Evolutionary conservation across 2,888 invertebrate species (phyloP).

Genomic region (Onthophagus sagittarius): DNA sequence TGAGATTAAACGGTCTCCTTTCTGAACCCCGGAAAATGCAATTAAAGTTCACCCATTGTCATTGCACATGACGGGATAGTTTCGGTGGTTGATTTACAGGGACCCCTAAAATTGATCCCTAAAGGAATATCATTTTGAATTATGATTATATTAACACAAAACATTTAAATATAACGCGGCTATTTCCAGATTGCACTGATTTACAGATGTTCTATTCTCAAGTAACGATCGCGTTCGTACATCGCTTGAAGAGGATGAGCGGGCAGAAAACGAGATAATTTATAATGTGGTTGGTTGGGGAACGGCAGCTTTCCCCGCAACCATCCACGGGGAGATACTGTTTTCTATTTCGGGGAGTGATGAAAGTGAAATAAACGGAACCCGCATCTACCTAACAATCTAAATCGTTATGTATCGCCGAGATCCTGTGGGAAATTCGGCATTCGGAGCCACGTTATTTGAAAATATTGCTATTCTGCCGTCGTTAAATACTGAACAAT

Average conservation of each 20-base stretch:
- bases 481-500: not conserved
- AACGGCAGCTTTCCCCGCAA: not conserved
- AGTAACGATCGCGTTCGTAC: not conserved
- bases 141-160: no score
- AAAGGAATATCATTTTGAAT: not conserved
- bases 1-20: not conserved
- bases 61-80: not conserved
- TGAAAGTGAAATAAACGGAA: constrained; percentile 11
- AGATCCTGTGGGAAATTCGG: constrained; percentile 3
- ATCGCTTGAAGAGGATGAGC: not conserved
- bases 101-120: not conserved
- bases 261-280: not conserved
- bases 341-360: constrained; percentile 14
- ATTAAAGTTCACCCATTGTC: not conserved
- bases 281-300: not conserved
- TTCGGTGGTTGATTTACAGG: not conserved
- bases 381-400: constrained; percentile 7
- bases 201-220: not conserved
- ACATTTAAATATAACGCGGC: no score
- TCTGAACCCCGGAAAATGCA: not conserved
- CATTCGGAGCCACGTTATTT: constrained; percentile 8
- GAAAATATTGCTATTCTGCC: not conserved
- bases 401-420: constrained; percentile 9
- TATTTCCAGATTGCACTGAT: no score
- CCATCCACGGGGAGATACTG: constrained; percentile 6